Conservation (phyloP, 2,888 invertebrate species). For the Mesopsocus fuscifrons region DNA sequence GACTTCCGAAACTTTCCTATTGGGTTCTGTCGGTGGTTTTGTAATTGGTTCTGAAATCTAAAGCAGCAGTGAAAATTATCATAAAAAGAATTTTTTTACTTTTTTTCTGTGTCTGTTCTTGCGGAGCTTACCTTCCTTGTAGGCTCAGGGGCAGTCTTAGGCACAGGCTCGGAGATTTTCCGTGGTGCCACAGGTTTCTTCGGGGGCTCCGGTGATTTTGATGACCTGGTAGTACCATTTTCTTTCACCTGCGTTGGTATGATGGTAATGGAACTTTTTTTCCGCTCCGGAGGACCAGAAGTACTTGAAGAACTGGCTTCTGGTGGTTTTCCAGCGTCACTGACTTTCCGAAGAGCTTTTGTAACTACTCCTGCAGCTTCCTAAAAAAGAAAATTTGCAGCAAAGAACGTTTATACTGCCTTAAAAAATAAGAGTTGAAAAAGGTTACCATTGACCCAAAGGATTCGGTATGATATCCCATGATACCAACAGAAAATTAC, state of each 20-base stretch:
- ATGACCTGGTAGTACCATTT: slow-evolving; percentile 19
- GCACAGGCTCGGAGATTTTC: slow-evolving; percentile 20
- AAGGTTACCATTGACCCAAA: no score
- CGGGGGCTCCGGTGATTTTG: slow-evolving; percentile 20
- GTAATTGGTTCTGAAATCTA: no score
- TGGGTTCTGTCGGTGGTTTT: slow-evolving; percentile 21
- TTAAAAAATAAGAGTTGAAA: slow-evolving; percentile 23
- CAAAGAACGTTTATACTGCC: no score
- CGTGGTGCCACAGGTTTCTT: slow-evolving; percentile 17
- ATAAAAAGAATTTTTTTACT: no score
- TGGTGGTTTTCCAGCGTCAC: background rate
- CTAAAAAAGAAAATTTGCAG: no score
- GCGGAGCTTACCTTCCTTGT: background rate
- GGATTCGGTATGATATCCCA: no score
- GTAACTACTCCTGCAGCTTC: slow-evolving; percentile 26
- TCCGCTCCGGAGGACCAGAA: slow-evolving; percentile 18
- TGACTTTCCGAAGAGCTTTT: slow-evolving; percentile 10
- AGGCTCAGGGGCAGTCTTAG: slow-evolving; percentile 17
- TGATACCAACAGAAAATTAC: no score
- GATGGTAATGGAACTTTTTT: slow-evolving; percentile 28
- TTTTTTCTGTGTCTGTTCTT: no score
- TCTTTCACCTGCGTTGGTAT: slow-evolving; percentile 24
- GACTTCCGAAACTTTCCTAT: slow-evolving; percentile 18
- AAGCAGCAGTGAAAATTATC: no score
- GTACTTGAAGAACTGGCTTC: background rate